Conservation (phyloP, 2,888 invertebrate species). For the Ornithoptera priamus region DNA sequence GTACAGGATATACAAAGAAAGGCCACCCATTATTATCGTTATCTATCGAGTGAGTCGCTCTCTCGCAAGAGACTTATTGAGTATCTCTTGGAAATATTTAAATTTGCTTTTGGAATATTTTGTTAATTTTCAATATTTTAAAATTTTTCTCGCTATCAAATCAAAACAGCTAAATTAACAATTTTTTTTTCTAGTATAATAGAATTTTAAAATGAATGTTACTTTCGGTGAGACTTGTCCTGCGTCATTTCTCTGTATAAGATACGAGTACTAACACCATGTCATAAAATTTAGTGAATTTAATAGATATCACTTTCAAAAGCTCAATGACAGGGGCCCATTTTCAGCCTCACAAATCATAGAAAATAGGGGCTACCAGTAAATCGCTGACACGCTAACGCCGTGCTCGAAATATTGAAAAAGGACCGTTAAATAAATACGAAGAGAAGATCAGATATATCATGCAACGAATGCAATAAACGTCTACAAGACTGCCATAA, state of each 20-base stretch:
- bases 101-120: too few species aligned
- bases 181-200: neutral
- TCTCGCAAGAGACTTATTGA: too few species aligned
- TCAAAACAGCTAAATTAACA: too few species aligned
- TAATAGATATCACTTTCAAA: slow-evolving; percentile 34
- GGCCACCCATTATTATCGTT: too few species aligned
- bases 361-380: slow-evolving; percentile 38
- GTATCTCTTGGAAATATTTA: too few species aligned
- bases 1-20: too few species aligned
- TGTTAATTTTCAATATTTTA: too few species aligned
- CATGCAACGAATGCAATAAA: slow-evolving; percentile 18
- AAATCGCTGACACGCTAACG: slow-evolving; percentile 38
- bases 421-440: slow-evolving; percentile 25
- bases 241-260: neutral
- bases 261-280: slow-evolving; percentile 23
- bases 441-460: slow-evolving; percentile 9
- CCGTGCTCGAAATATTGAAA: slow-evolving; percentile 36
- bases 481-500: slow-evolving; percentile 3
- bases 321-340: slow-evolving; percentile 24
- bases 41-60: too few species aligned
- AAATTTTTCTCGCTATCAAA: too few species aligned
- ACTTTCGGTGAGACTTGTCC: neutral
- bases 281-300: slow-evolving; percentile 36
- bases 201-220: neutral
- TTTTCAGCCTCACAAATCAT: slow-evolving; percentile 39